Evolutionary conservation across 1,140 invertebrate species (phyloP), one percentile per base, ranked within the genome.

Genomic region (Gryon sp.): DNA sequence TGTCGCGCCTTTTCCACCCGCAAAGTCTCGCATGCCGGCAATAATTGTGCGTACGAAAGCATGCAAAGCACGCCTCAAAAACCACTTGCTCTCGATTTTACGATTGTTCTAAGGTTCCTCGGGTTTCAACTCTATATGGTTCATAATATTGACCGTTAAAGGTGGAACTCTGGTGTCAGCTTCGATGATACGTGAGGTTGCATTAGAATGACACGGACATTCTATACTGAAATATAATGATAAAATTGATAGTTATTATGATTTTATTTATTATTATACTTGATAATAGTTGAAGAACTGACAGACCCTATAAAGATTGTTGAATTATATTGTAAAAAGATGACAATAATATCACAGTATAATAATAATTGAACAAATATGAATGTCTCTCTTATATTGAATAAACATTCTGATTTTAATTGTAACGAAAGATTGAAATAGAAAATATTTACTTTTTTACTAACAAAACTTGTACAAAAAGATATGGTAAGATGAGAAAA

Each of bases 161-260:
- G 53, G 38, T 41, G 18, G 7, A 30, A 18, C 16, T 26, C 30
- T 24, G 32, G 7, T 60, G 26, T 15, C n/a, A n/a, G n/a, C n/a
- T n/a, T n/a, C n/a, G 53, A 52, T 60, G 38, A 52, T 53, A 70
- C 66, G 55, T 70, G 55, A 60, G 53, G 50, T 45, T 24, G 50
- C 66, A 52, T 50, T 18, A 14, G 41, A 59, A 69, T 57, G 43
- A 38, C 20, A 12, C 9, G n/a, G n/a, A n/a, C n/a, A n/a, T n/a
- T n/a, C n/a, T n/a, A n/a, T 41, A 59, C 52, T 14, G 65, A 69
- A 66, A 40, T 59, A 43, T 50, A 34, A 32, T 50, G 62, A 53
- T 53, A 38, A 53, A 28, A 26, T 48, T 22, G 9, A 19, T 4
- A 19, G 12, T 14, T 41, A 14, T n/a, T n/a, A n/a, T n/a, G n/a